phyloP scores from a whole-genome alignment of 2,888 invertebrate species.

The Pseudococcus viburni region DNA sequence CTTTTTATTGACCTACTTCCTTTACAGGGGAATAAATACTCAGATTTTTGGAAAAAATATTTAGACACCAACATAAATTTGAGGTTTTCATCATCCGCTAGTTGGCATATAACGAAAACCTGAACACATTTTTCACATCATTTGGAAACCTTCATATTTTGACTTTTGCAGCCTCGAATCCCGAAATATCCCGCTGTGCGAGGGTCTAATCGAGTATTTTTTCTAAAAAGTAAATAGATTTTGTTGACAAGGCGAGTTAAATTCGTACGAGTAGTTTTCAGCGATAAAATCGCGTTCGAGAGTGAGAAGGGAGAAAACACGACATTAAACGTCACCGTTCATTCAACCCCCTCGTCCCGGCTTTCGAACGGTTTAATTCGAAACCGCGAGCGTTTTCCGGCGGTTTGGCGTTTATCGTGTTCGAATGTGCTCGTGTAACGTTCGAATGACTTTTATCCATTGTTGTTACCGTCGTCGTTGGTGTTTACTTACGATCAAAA shows the following conservation, averaged over 20 bases:
- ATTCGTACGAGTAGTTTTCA: neutral
- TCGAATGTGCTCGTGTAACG: neutral
- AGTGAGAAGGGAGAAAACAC: neutral
- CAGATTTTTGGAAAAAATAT: too few species aligned
- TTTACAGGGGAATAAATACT: too few species aligned
- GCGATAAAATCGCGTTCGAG: slow-evolving; percentile 18
- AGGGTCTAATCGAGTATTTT: neutral
- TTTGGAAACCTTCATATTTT: too few species aligned
- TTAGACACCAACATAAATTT: too few species aligned
- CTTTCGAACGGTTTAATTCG: neutral
- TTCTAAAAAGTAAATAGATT: neutral
- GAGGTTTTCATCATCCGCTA: too few species aligned
- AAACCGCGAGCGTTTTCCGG: slow-evolving; percentile 5
- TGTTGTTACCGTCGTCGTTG: slow-evolving; percentile 3
- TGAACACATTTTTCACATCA: too few species aligned
- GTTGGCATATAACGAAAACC: too few species aligned
- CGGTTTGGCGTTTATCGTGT: slow-evolving; percentile 3
- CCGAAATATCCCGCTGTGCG: neutral
- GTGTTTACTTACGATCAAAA: slow-evolving; percentile 43
- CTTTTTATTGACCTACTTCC: too few species aligned
- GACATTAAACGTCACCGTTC: neutral
- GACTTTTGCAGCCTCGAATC: too few species aligned
- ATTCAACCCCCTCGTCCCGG: neutral
- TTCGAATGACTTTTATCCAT: slow-evolving; percentile 16
- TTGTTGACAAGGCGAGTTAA: neutral